These are phyloP conservation scores for Cyclopterus lumpus DNA, from an alignment of 2,797 vertebrate genomes.

Conservation along the genomic window DNA sequence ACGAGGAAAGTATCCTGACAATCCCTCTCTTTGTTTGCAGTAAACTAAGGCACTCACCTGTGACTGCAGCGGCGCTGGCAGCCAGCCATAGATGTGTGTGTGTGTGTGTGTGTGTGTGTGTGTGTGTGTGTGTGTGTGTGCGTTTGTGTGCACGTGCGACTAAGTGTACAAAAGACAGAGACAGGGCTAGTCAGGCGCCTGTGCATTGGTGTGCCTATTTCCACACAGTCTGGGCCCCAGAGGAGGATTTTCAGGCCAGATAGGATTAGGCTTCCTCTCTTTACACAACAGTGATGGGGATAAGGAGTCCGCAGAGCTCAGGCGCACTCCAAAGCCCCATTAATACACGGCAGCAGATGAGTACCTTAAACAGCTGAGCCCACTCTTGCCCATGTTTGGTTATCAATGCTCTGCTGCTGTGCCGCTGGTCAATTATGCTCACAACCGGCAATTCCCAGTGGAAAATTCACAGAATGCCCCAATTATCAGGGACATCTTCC, in stretches of 20 bases:
- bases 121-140: slow-evolving; percentile 24
- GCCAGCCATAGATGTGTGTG: slow-evolving; percentile 53
- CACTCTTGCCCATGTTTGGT: slow-evolving; percentile 65
- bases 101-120: slow-evolving; percentile 12
- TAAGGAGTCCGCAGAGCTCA: slow-evolving; percentile 78
- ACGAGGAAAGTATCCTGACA: slow-evolving; percentile 68
- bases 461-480: slow-evolving; percentile 43
- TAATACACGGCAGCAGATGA: slow-evolving; percentile 79
- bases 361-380: slow-evolving; percentile 77
- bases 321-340: slow-evolving; percentile 81
- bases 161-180: slow-evolving; percentile 54
- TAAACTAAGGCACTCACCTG: slow-evolving; percentile 80
- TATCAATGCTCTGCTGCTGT: slow-evolving; percentile 54
- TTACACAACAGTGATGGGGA: slow-evolving; percentile 85
- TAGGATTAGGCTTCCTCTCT: slow-evolving; percentile 85
- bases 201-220: slow-evolving; percentile 76
- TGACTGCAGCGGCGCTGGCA: slow-evolving; percentile 75
- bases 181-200: slow-evolving; percentile 72
- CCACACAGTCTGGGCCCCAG: slow-evolving; percentile 78
- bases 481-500: slow-evolving; percentile 47
- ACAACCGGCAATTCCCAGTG: slow-evolving; percentile 26
- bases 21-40: slow-evolving; percentile 79
- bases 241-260: slow-evolving; percentile 83
- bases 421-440: slow-evolving; percentile 58
- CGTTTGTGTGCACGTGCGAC: slow-evolving; percentile 8